Conservation (phyloP, 2,113 vertebrate genomes). For the Acrocephalus kingi region DNA sequence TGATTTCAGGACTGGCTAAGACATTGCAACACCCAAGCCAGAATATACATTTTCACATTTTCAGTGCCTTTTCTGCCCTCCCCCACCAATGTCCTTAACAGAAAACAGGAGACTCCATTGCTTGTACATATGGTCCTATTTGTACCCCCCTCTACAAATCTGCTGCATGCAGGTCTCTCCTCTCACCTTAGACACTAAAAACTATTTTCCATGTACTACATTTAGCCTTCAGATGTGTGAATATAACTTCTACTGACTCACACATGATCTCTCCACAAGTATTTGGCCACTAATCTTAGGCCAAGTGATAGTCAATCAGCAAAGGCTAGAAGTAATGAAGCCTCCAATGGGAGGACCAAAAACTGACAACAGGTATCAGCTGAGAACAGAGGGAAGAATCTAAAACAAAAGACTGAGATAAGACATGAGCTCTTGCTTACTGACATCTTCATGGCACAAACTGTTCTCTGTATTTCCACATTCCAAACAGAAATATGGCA, state of each 20-base stretch:
- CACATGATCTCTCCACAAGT: neutral
- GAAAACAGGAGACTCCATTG: neutral
- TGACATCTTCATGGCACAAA: neutral
- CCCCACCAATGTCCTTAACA: neutral
- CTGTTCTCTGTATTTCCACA: neutral
- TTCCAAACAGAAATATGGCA: neutral
- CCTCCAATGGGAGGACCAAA: neutral
- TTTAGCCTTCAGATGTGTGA: neutral
- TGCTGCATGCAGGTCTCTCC: neutral
- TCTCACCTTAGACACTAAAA: neutral
- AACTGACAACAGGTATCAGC: neutral
- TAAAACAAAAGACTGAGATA: neutral
- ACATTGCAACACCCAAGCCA: neutral
- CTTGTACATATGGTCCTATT: neutral
- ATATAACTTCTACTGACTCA: neutral
- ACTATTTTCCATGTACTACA: neutral
- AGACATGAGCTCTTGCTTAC: neutral
- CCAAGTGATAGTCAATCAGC: neutral
- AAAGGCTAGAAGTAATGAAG: neutral
- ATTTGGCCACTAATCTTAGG: neutral
- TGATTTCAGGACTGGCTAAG: neutral
- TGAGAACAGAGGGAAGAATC: neutral
- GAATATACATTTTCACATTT: neutral
- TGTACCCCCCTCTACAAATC: neutral
- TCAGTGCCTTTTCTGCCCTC: neutral